Evolutionary conservation across 1,140 invertebrate genomes (phyloP).

Genomic region (Saxidomus purpurata): DNA sequence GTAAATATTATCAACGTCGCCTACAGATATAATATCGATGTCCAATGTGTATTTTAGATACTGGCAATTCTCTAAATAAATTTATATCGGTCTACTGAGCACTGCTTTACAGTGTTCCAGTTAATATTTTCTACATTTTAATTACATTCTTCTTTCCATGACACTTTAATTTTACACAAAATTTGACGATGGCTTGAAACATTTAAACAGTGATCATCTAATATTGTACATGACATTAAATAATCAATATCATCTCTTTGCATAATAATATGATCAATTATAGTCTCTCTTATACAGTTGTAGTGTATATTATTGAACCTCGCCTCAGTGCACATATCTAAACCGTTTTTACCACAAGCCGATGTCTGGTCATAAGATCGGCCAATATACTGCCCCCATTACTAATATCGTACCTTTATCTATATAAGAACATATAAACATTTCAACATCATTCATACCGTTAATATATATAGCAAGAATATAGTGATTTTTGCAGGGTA

Average conservation of each 20-base stretch:
- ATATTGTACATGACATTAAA: not conserved
- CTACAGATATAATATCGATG: not conserved
- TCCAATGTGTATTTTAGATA: not conserved
- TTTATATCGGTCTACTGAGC: not conserved
- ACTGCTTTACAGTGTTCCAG: not conserved
- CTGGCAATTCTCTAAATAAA: not conserved
- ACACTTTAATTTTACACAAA: no score
- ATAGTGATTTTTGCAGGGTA: not conserved
- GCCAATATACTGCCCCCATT: no score
- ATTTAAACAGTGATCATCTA: constrained; percentile 25
- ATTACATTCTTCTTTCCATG: no score
- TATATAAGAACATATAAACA: not conserved
- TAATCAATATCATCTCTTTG: not conserved
- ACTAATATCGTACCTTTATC: not conserved
- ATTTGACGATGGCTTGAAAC: not conserved
- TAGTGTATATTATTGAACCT: not conserved
- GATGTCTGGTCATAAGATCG: no score
- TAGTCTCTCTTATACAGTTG: not conserved
- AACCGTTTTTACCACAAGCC: no score
- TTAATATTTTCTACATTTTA: not conserved
- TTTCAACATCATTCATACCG: not conserved
- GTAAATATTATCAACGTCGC: not conserved
- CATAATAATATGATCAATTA: constrained; percentile 17
- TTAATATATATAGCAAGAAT: no score
- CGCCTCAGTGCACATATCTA: not conserved